Conservation (phyloP, 2,113 vertebrate species). For the Pelmatolapia mariae region DNA sequence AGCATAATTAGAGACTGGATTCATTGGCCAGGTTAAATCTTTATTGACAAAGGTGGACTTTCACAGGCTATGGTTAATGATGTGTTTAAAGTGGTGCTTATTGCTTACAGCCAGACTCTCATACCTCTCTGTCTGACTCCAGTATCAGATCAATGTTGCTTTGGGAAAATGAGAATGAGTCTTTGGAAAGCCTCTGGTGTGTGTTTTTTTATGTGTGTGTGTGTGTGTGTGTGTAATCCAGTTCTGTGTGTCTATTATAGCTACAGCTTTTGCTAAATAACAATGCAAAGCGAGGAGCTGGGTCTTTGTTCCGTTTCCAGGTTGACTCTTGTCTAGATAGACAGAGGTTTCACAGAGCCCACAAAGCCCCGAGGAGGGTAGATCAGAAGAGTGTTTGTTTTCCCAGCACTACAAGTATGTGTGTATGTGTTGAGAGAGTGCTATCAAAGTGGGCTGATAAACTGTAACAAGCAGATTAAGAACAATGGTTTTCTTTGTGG, state of each 20-base stretch:
- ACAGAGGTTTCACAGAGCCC: conserved; percentile 24
- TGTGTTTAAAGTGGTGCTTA: conserved; percentile 51
- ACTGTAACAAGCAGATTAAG: conserved; percentile 31
- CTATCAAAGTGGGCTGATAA: conserved; percentile 26
- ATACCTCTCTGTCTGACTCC: conserved; percentile 41
- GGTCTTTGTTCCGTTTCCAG: conserved; percentile 43
- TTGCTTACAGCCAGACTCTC: conserved; percentile 34
- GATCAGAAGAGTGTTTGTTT: conserved; percentile 56
- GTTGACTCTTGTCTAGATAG: conserved; percentile 43
- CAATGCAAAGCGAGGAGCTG: not conserved
- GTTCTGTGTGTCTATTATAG: not conserved
- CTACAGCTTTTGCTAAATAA: conserved; percentile 16
- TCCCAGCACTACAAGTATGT: not conserved
- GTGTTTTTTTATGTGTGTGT: not conserved
- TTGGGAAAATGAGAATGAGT: conserved; percentile 44
- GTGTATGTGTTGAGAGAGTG: not conserved
- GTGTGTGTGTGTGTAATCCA: not conserved
- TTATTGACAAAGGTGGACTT: conserved; percentile 58
- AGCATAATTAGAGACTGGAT: conserved; percentile 51
- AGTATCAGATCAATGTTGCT: conserved; percentile 55
- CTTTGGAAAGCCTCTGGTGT: not conserved
- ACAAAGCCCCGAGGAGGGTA: conserved; percentile 32
- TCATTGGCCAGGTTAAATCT: conserved; percentile 48
- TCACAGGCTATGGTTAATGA: conserved; percentile 59
- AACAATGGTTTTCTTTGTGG: conserved; percentile 36